Conservation (phyloP, 2,888 invertebrate genomes). For the Alitta virens region DNA sequence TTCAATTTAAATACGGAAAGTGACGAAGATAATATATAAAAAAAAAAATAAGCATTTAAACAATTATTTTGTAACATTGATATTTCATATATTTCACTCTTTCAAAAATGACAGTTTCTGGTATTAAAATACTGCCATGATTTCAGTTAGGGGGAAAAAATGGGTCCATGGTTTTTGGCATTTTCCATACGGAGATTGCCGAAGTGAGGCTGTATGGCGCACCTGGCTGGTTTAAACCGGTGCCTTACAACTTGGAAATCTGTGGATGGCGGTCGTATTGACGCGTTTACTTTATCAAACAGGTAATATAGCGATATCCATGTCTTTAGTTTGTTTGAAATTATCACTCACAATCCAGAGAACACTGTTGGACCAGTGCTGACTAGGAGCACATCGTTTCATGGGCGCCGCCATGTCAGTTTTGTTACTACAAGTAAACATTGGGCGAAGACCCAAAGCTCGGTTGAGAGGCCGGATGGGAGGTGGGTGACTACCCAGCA, state of each 20-base stretch:
- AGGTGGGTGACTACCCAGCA: too few relatives aligned
- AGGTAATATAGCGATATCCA: too few relatives aligned
- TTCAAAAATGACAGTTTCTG: too few relatives aligned
- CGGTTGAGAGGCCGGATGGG: too few relatives aligned
- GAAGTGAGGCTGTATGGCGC: constrained; percentile 37
- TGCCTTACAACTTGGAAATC: constrained; percentile 24
- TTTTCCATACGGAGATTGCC: constrained; percentile 37
- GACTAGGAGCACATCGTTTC: background rate
- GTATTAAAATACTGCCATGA: too few relatives aligned
- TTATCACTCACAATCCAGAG: too few relatives aligned
- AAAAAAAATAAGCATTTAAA: too few relatives aligned
- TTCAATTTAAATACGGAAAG: constrained; percentile 3
- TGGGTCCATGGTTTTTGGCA: constrained; percentile 9
- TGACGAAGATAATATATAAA: background rate
- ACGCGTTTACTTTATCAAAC: too few relatives aligned
- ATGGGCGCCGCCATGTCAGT: constrained; percentile 50
- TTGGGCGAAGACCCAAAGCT: background rate
- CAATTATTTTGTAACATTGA: background rate
- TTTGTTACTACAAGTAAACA: constrained; percentile 14
- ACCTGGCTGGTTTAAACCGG: constrained; percentile 54
- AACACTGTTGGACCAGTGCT: too few relatives aligned
- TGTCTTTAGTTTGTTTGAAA: too few relatives aligned
- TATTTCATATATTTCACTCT: too few relatives aligned
- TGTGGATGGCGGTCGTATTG: constrained; percentile 4
- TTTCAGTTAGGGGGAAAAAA: too few relatives aligned